Conservation (phyloP, 30 jellyfish, hydroid and myxozoan species). For the Hydractinia echinata region DNA sequence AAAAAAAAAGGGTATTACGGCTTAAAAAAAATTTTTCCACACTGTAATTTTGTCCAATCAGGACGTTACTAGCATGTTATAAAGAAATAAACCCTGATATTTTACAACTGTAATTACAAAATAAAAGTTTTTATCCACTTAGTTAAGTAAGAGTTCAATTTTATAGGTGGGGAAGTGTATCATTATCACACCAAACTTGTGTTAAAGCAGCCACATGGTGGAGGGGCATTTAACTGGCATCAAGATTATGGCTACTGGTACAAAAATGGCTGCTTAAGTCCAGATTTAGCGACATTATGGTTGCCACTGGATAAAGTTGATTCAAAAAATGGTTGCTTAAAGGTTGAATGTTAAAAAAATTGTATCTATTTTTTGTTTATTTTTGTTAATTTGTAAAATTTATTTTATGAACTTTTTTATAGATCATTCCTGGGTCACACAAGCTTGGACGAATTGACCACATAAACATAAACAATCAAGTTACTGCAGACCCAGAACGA, state of each 20-base stretch:
- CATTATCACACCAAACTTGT: background rate
- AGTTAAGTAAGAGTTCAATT: too few species aligned
- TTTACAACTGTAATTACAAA: too few species aligned
- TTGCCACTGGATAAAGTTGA: background rate
- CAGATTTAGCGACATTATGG: background rate
- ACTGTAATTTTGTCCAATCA: too few species aligned
- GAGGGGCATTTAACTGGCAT: constrained; percentile 5
- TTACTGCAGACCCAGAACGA: background rate
- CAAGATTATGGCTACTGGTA: constrained; percentile 9
- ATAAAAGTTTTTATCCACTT: too few species aligned
- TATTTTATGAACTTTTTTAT: background rate
- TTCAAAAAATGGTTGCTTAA: too few species aligned
- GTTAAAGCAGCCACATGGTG: background rate
- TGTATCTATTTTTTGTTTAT: too few species aligned
- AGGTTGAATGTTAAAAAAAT: too few species aligned
- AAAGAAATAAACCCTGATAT: too few species aligned
- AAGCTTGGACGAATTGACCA: background rate
- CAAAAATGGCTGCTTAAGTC: constrained; percentile 3
- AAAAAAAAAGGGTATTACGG: too few species aligned
- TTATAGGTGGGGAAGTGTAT: background rate
- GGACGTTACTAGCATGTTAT: too few species aligned
- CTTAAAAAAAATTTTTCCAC: too few species aligned
- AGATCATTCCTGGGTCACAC: constrained; percentile 13
- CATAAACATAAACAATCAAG: background rate
- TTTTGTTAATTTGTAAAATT: background rate